Conservation (phyloP, 2,888 invertebrate genomes). For the Lamellibrachia satsuma region DNA sequence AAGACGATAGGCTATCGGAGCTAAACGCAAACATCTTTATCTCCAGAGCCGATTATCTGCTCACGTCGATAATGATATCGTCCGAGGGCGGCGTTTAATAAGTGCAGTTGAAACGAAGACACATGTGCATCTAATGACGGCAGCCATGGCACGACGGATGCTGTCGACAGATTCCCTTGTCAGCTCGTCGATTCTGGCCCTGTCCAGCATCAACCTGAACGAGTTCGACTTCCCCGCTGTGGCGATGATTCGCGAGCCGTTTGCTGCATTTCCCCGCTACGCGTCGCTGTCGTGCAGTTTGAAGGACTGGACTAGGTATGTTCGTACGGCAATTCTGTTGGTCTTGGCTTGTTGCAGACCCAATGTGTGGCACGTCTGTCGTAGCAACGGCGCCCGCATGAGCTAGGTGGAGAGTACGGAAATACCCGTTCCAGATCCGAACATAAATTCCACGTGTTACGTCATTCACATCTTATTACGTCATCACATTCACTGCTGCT, state of each 20-base stretch:
- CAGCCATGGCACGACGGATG: background rate
- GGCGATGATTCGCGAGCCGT: background rate
- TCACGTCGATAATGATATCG: background rate
- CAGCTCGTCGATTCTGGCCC: background rate
- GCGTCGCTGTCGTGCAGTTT: background rate
- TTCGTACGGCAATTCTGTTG: background rate
- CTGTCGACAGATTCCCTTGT: slow-evolving; percentile 7
- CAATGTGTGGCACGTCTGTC: background rate
- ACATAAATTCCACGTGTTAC: no score
- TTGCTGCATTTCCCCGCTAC: slow-evolving; percentile 17
- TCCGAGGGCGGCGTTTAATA: background rate
- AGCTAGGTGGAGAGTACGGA: no score
- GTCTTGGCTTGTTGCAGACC: background rate
- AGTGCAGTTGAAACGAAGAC: background rate
- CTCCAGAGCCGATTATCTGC: background rate
- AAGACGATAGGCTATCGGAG: background rate
- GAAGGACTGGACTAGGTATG: slow-evolving; percentile 5
- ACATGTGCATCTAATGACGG: no score
- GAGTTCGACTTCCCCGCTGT: slow-evolving; percentile 4
- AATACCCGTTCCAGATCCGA: no score
- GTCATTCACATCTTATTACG: no score
- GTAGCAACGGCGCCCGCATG: background rate
- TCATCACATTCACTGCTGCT: no score
- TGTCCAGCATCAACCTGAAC: background rate
- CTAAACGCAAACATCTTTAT: background rate